Percentiles rank a stretch among this genome's conserved stretches.
These are phyloP conservation scores for Orientallactaga bullata DNA, from an alignment of 2,113 vertebrate genomes.

Conservation along the genomic window DNA sequence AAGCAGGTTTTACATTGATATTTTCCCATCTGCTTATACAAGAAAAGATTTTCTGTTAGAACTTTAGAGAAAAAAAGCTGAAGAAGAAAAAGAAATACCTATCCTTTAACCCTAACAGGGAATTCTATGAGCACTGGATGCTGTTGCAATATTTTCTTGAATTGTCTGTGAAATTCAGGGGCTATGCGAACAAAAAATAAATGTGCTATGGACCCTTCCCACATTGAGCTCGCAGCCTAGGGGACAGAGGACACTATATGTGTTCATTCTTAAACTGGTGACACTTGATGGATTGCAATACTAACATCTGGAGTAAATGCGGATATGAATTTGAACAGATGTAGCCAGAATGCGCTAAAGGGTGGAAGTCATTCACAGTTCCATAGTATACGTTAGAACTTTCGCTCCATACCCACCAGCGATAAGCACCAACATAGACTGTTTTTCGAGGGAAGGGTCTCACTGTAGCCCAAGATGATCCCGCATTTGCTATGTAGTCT, in stretches of 20 bases:
- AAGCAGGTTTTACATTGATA: not conserved
- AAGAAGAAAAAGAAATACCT: not conserved
- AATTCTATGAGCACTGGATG: not conserved
- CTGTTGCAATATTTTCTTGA: not conserved
- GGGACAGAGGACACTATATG: too few species aligned
- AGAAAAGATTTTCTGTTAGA: conserved; percentile 36
- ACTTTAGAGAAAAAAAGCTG: not conserved
- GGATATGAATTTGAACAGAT: not conserved
- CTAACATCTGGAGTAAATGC: not conserved
- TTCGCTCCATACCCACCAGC: not conserved
- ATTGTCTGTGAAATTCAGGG: not conserved
- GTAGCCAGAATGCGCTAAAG: not conserved
- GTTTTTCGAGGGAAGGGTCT: too few species aligned
- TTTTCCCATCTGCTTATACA: not conserved
- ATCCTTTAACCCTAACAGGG: not conserved
- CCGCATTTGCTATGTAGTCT: too few species aligned
- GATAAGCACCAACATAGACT: accelerated
- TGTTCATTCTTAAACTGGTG: not conserved
- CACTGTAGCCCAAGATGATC: too few species aligned
- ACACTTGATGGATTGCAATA: not conserved
- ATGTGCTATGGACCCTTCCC: not conserved
- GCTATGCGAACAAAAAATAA: not conserved
- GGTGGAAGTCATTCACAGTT: not conserved
- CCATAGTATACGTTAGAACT: not conserved
- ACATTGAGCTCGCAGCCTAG: too few species aligned